Evolutionary conservation across 2,113 vertebrate species (phyloP), one percentile per base, ranked within the genome.

Genomic region (Phylloscopus trochiloides): DNA sequence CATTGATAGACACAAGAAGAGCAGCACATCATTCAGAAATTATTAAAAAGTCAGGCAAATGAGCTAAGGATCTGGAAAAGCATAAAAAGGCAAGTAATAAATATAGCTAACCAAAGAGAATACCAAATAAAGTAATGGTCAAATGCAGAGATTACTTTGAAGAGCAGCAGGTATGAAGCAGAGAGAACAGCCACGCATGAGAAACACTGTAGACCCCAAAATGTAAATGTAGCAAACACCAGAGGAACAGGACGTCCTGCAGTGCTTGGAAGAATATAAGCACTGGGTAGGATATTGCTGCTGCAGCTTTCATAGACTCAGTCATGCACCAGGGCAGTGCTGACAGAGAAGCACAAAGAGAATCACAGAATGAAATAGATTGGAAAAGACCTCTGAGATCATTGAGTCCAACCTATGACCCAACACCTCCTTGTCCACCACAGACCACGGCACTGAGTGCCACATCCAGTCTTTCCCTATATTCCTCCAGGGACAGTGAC

Each of bases 401-500:
- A 36, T 3, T 0, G 4, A 51, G 32, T 45, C 32, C 58, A 36
- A 5, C 17, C 34, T n/a, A 4, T 21, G 48, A 21, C 31, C 4
- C 3, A 38, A 65, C 9, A 50, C 12, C 5, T 5, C 14, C 31
- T 34, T 6, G 50, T 9, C 20, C 22, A 43, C 17, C 12, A 57
- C 12, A 65, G 36, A 42, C 34, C 57, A 42, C 0, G 3, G 34
- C 34, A 63, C 22, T 29, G 12, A 73, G 26, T 50, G 31, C 26
- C 32, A 32, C 31, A 57, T 17, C 42, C 50, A 57, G 17, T 15
- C 66, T 32, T 57, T 50, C 50, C 50, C 45, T 50, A 16, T 10
- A 18, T 8, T 22, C 8, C 9, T 65, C 43, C 51, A 57, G 20
- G 20, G 40, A 48, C 19, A 25, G 9, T 17, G 31, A 65, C 50